Conservation (phyloP, 1,140 invertebrate species). For the Hormaphis cornu region DNA sequence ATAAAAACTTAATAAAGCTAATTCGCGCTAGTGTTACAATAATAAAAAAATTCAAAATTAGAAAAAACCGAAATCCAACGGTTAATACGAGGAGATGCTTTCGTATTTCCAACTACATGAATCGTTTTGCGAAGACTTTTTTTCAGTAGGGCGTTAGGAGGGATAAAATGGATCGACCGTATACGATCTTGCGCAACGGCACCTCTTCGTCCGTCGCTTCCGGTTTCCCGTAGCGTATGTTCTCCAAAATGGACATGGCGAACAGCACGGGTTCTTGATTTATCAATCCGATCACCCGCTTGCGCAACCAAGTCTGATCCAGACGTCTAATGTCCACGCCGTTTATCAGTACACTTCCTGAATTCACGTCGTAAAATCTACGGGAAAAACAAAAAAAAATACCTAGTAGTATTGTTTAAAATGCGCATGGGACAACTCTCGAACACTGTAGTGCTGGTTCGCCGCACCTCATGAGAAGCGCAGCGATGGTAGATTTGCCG, state of each 20-base stretch:
- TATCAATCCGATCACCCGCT: constrained; percentile 73
- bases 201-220: constrained; percentile 57
- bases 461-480: constrained; percentile 65
- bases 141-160: too few species aligned
- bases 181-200: too few species aligned
- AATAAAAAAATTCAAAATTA: too few species aligned
- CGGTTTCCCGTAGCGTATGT: constrained; percentile 83
- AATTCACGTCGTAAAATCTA: constrained; percentile 76
- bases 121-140: too few species aligned
- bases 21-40: too few species aligned
- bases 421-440: not conserved
- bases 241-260: constrained; percentile 82
- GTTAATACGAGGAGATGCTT: too few species aligned
- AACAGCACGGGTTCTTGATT: constrained; percentile 90
- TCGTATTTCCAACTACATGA: too few species aligned
- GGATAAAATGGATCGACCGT: too few species aligned
- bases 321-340: constrained; percentile 62
- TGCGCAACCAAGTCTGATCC: constrained; percentile 76
- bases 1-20: too few species aligned
- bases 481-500: constrained; percentile 84
- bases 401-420: not conserved
- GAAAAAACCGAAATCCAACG: too few species aligned
- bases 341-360: constrained; percentile 69
- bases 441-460: not conserved
- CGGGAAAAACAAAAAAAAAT: constrained; percentile 37